Conservation (phyloP, 2,797 vertebrate genomes). For the Alauda arvensis region DNA sequence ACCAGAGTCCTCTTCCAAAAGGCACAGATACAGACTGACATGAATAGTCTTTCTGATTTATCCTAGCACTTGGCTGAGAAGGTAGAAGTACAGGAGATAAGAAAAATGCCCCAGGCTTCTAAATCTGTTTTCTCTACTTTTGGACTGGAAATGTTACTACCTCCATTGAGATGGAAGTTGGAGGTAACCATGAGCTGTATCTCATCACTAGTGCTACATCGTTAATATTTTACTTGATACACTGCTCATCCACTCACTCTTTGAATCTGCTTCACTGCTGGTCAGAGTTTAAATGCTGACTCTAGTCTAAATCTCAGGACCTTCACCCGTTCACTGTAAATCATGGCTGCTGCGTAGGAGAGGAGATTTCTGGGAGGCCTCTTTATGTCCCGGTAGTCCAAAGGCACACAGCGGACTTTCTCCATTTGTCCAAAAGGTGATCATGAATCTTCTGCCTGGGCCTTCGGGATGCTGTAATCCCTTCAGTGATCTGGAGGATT, state of each 20-base stretch:
- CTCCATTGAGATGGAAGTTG: background rate
- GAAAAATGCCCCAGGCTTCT: background rate
- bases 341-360: rapidly evolving
- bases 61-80: background rate
- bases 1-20: background rate
- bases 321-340: background rate
- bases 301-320: background rate
- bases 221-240: background rate
- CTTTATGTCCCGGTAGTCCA: background rate
- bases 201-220: background rate
- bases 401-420: background rate
- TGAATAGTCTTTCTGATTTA: background rate
- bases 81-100: background rate
- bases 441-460: background rate
- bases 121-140: background rate
- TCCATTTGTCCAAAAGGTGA: background rate
- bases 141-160: background rate
- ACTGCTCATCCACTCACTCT: background rate
- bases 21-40: background rate
- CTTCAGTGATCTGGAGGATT: background rate
- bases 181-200: background rate
- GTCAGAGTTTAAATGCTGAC: background rate
- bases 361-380: background rate
- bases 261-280: background rate
- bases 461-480: background rate